Conservation (phyloP, 1,140 invertebrate genomes). For the Maniola jurtina region DNA sequence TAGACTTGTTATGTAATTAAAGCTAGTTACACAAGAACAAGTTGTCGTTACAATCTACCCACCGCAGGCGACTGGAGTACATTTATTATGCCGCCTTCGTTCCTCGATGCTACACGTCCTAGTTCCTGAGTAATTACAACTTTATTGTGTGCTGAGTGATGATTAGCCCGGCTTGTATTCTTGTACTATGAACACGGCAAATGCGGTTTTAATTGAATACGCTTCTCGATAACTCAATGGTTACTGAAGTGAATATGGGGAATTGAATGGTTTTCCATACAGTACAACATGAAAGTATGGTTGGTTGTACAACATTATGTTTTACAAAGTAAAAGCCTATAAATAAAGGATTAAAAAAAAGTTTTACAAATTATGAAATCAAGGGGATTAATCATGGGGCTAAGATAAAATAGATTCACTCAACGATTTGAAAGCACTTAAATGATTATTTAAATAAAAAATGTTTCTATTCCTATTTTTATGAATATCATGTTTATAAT, state of each 20-base stretch:
- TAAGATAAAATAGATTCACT: too few species aligned
- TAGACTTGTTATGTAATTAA: conserved; percentile 1
- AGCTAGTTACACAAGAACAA: conserved; percentile 21
- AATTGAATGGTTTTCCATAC: too few species aligned
- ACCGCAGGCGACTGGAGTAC: conserved; percentile 6
- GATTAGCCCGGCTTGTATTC: conserved; percentile 17
- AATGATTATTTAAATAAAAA: too few species aligned
- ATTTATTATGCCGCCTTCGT: conserved; percentile 8
- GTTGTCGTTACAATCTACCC: conserved; percentile 25
- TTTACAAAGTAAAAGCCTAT: too few species aligned
- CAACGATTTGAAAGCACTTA: too few species aligned
- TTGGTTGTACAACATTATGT: too few species aligned
- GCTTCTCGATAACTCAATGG: not conserved
- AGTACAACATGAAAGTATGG: too few species aligned
- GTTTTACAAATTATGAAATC: too few species aligned
- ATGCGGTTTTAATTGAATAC: not conserved
- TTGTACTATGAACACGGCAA: not conserved
- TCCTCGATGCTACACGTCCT: conserved; percentile 3
- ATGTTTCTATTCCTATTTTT: too few species aligned
- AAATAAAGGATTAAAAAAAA: too few species aligned
- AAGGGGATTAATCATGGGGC: too few species aligned
- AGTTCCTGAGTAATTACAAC: conserved; percentile 43
- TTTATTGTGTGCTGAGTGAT: conserved; percentile 41
- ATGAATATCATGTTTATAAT: too few species aligned
- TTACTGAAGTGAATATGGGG: not conserved